These are phyloP conservation scores for Drosophila sturtevanti DNA, from an alignment of 1,140 invertebrate species.

Conservation along the genomic window DNA sequence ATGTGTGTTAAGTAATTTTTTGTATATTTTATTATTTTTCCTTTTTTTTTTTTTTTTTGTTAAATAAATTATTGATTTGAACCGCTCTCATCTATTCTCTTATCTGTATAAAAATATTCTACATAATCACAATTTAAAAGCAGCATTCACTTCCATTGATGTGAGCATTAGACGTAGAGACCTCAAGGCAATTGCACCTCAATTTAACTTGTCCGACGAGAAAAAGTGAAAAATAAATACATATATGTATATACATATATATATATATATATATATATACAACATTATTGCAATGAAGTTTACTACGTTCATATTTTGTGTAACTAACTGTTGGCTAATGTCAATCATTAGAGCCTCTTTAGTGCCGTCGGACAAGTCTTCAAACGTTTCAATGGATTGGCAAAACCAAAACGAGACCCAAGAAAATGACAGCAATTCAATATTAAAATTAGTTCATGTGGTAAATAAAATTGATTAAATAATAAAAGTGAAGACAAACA, in stretches of 20 bases:
- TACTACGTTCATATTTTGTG: slow-evolving; percentile 18
- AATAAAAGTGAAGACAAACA: neutral
- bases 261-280: too few relatives aligned
- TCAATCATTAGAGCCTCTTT: slow-evolving; percentile 20
- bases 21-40: too few relatives aligned
- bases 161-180: slow-evolving; percentile 56
- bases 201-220: slow-evolving; percentile 7
- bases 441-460: slow-evolving; percentile 62
- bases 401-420: neutral
- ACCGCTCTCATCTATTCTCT: slow-evolving; percentile 31
- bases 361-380: slow-evolving; percentile 13
- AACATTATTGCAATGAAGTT: slow-evolving; percentile 28
- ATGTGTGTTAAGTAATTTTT: neutral
- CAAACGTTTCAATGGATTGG: neutral
- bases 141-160: slow-evolving; percentile 49
- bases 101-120: slow-evolving; percentile 22
- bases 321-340: neutral
- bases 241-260: too few relatives aligned
- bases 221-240: slow-evolving; percentile 2
- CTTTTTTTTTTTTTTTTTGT: neutral
- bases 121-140: slow-evolving; percentile 71
- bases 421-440: slow-evolving; percentile 33
- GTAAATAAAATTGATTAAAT: slow-evolving; percentile 48
- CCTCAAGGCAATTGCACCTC: slow-evolving; percentile 42
- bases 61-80: slow-evolving; percentile 12